Conservation (phyloP, 2,797 vertebrate species). For the Eutrigla gurnardus region DNA sequence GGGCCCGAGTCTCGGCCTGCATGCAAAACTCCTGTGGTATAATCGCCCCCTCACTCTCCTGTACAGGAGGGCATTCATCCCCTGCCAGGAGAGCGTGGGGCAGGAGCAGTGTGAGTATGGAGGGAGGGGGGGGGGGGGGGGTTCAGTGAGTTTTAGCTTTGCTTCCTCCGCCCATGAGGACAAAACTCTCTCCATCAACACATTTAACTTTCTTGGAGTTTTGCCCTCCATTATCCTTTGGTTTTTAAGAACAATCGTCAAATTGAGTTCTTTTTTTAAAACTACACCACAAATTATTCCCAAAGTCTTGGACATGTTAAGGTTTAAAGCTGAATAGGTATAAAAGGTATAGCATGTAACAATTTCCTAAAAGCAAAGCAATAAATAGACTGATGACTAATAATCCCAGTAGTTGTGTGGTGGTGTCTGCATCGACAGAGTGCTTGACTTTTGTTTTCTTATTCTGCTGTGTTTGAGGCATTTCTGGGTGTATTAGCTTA, state of each 20-base stretch:
- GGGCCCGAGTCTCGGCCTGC: slow-evolving; percentile 68
- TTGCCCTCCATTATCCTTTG: not conserved
- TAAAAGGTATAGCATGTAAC: no score
- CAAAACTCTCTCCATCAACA: slow-evolving; percentile 41
- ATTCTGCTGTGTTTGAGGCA: no score
- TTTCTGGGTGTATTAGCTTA: no score
- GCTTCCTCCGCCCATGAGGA: slow-evolving; percentile 12
- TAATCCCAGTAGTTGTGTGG: no score
- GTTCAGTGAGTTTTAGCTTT: slow-evolving; percentile 54
- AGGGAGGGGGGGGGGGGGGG: slow-evolving; percentile 12
- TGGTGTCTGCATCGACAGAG: no score
- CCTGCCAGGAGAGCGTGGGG: slow-evolving; percentile 66
- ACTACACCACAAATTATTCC: no score
- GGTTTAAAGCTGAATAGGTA: not conserved
- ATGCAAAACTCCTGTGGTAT: slow-evolving; percentile 76
- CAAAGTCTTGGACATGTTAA: not conserved
- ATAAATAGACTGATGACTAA: no score
- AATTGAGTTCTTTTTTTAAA: not conserved
- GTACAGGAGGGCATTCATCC: slow-evolving; percentile 82
- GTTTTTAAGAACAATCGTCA: not conserved
- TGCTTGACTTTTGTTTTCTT: no score
- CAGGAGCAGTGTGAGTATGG: slow-evolving; percentile 35
- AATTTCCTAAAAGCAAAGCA: no score
- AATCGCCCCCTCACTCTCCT: slow-evolving; percentile 72
- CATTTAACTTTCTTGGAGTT: slow-evolving; percentile 13